A percentile compares a stretch with the other conserved stretches of the same genome.
phyloP scores from a whole-genome alignment of 1,140 invertebrate genomes.

The Nymphalis io region DNA sequence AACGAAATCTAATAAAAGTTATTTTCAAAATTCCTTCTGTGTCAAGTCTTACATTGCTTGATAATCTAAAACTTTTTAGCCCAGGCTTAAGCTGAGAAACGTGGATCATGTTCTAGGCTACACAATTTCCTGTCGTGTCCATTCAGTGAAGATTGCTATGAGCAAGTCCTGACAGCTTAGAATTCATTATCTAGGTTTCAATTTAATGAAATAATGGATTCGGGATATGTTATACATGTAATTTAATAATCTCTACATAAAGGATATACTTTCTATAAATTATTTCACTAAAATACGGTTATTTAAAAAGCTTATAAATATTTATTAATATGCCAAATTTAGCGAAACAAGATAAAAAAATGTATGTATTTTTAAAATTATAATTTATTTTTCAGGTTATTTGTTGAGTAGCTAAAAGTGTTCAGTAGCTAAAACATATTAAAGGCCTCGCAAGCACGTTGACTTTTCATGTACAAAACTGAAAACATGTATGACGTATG shows the following conservation, averaged over 20 bases:
- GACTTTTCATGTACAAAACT: too few species aligned
- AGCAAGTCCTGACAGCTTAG: conserved; percentile 6
- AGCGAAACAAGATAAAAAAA: not conserved
- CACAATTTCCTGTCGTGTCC: conserved; percentile 6
- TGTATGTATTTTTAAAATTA: too few species aligned
- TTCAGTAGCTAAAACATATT: too few species aligned
- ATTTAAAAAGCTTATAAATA: too few species aligned
- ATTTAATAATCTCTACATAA: not conserved
- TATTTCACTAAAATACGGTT: not conserved
- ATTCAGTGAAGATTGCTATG: not conserved
- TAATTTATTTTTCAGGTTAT: too few species aligned
- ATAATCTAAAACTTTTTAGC: not conserved
- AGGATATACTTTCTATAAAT: not conserved
- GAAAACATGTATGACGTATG: too few species aligned
- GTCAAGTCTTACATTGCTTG: not conserved
- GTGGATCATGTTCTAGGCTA: conserved; percentile 7
- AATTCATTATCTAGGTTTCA: not conserved
- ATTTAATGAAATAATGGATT: conserved; percentile 6
- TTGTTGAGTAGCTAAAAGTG: too few species aligned
- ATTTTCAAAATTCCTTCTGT: too few species aligned
- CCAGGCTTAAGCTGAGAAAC: not conserved
- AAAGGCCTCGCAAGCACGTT: too few species aligned
- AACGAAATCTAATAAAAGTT: too few species aligned
- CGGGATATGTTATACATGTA: not conserved
- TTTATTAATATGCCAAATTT: not conserved